Evolutionary conservation across 2,113 vertebrate species (phyloP).

Genomic region (Nyctibius bracteatus): DNA sequence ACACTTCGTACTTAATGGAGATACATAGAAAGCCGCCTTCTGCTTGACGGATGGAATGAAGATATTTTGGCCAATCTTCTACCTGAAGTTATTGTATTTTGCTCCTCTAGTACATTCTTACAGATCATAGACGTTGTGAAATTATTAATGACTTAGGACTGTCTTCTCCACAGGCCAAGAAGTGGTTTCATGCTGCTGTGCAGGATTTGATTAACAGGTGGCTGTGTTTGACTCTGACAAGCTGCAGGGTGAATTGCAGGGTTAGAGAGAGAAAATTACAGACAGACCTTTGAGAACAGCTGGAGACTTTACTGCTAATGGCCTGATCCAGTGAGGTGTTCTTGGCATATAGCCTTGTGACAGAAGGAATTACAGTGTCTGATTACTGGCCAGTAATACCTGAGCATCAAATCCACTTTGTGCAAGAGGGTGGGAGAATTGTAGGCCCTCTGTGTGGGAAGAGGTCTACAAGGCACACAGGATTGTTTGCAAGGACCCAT

Average conservation of each 20-base stretch:
- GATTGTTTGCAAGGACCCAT: not conserved
- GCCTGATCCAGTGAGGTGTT: not conserved
- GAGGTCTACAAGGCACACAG: not conserved
- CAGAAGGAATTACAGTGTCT: not conserved
- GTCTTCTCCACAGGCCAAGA: not conserved
- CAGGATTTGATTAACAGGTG: not conserved
- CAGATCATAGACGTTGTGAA: not conserved
- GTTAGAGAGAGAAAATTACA: not conserved
- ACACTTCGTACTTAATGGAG: accelerated
- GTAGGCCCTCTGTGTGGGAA: not conserved
- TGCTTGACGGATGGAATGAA: not conserved
- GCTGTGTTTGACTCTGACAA: not conserved
- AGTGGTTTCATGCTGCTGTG: not conserved
- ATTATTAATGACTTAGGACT: not conserved
- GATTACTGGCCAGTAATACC: not conserved
- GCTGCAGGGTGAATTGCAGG: not conserved
- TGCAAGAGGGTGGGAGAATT: not conserved
- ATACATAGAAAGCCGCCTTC: accelerated
- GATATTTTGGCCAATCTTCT: not conserved
- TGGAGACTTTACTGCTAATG: not conserved
- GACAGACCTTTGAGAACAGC: not conserved
- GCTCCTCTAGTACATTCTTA: not conserved
- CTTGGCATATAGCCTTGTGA: not conserved
- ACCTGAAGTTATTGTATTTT: not conserved
- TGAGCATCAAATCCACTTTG: not conserved